A percentile compares a stretch with the other conserved stretches of the same genome.
phyloP scores from a whole-genome alignment of 37 sponge, comb jelly and placozoan genomes.

The Mnemiopsis leidyi region DNA sequence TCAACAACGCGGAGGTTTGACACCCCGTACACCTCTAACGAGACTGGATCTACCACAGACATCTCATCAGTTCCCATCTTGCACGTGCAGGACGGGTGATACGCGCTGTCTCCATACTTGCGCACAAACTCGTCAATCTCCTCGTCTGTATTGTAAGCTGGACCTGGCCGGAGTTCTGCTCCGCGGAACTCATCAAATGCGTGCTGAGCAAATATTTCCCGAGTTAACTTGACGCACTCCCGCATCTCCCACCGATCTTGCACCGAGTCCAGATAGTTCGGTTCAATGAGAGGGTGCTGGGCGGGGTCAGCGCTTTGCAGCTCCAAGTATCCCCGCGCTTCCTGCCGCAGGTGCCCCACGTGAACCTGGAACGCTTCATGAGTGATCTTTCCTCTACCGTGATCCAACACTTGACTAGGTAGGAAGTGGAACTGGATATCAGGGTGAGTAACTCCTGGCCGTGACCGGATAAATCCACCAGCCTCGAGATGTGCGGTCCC shows the following conservation, averaged over 20 bases:
- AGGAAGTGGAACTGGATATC: slow-evolving; percentile 63
- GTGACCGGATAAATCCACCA: slow-evolving; percentile 27
- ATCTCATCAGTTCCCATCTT: slow-evolving; percentile 79
- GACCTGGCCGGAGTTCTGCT: slow-evolving; percentile 41
- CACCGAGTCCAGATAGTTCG: slow-evolving; percentile 74
- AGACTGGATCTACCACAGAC: slow-evolving; percentile 73
- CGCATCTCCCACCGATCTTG: slow-evolving; percentile 72
- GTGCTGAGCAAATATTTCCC: slow-evolving; percentile 65
- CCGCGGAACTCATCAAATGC: slow-evolving; percentile 51
- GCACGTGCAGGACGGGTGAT: slow-evolving; percentile 80
- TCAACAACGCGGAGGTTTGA: slow-evolving; percentile 79
- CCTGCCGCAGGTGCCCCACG: slow-evolving; percentile 48
- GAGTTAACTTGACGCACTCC: slow-evolving; percentile 68
- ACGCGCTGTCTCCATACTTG: slow-evolving; percentile 67
- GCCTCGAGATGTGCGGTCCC: slow-evolving; percentile 47
- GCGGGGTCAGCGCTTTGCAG: slow-evolving; percentile 66
- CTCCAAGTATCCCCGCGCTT: slow-evolving; percentile 73
- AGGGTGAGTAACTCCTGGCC: slow-evolving; percentile 24
- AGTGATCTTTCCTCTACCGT: slow-evolving; percentile 34
- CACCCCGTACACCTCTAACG: slow-evolving; percentile 75
- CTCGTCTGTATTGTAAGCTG: slow-evolving; percentile 68
- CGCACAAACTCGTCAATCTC: slow-evolving; percentile 76
- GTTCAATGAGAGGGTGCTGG: slow-evolving; percentile 73
- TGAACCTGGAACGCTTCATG: slow-evolving; percentile 65
- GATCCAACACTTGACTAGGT: slow-evolving; percentile 52